phyloP scores from a whole-genome alignment of 2,888 invertebrate genomes.

The Drosophila testacea region DNA sequence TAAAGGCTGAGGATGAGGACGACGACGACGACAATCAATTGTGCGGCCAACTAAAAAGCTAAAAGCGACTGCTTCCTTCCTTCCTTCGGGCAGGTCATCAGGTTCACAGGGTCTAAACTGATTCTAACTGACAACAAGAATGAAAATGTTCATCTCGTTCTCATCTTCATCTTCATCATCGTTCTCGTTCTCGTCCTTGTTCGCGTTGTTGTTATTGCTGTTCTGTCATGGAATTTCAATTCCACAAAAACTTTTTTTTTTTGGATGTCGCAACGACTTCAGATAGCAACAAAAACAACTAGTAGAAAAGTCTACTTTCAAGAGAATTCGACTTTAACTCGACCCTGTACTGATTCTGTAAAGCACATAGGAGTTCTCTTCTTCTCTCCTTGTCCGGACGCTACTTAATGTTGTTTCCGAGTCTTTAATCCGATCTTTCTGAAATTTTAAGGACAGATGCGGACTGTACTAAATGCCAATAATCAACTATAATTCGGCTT shows the following conservation, averaged over 20 bases:
- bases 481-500: too few species aligned
- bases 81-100: constrained; percentile 29
- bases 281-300: constrained; percentile 8
- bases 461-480: too few species aligned
- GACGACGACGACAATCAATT: constrained; percentile 58
- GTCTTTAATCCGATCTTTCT: too few species aligned
- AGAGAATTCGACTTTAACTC: too few species aligned
- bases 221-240: constrained; percentile 67
- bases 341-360: too few species aligned
- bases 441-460: too few species aligned
- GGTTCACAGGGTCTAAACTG: constrained; percentile 17
- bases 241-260: constrained; percentile 27
- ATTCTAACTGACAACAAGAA: constrained; percentile 17
- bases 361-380: too few species aligned
- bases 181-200: not conserved
- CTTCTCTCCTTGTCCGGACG: too few species aligned
- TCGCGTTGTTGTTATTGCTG: constrained; percentile 1
- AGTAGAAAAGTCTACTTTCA: too few species aligned
- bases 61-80: constrained; percentile 47
- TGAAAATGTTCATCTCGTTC: constrained; percentile 25
- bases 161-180: constrained; percentile 2
- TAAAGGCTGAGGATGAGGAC: constrained; percentile 1
- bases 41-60: constrained; percentile 69
- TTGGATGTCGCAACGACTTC: constrained; percentile 20
- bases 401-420: too few species aligned